These are phyloP conservation scores for Nomia melanderi DNA, from an alignment of 1,140 invertebrate genomes.

Conservation along the genomic window DNA sequence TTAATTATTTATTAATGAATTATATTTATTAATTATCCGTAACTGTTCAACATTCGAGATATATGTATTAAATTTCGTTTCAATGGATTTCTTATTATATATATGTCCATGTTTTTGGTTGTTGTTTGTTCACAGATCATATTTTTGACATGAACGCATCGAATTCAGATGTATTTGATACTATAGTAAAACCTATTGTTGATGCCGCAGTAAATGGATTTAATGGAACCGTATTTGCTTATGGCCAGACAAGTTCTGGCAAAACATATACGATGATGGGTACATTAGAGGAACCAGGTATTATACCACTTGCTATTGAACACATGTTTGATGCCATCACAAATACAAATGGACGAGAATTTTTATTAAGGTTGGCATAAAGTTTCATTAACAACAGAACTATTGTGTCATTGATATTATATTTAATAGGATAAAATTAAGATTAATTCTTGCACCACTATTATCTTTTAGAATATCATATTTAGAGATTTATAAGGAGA, in stretches of 20 bases:
- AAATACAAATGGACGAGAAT: slow-evolving; percentile 84
- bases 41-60: background rate
- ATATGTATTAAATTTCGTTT: background rate
- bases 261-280: slow-evolving; percentile 90
- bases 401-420: background rate
- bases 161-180: slow-evolving; percentile 86
- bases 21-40: no score
- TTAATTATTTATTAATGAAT: background rate
- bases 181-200: slow-evolving; percentile 87
- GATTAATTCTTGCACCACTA: background rate
- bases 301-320: slow-evolving; percentile 86
- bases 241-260: slow-evolving; percentile 93
- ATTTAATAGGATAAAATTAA: background rate
- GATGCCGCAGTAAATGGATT: slow-evolving; percentile 89
- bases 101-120: slow-evolving; percentile 12
- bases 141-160: slow-evolving; percentile 84
- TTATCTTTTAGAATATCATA: slow-evolving; percentile 85
- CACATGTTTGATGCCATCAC: slow-evolving; percentile 89
- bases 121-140: slow-evolving; percentile 84
- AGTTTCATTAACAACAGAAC: background rate
- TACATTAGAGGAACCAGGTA: slow-evolving; percentile 85
- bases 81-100: background rate
- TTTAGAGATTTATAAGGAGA: slow-evolving; percentile 92
- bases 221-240: slow-evolving; percentile 95
- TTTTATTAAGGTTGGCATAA: slow-evolving; percentile 79